Conservation (phyloP, 2,113 vertebrate genomes). For the Aphelocoma coerulescens region DNA sequence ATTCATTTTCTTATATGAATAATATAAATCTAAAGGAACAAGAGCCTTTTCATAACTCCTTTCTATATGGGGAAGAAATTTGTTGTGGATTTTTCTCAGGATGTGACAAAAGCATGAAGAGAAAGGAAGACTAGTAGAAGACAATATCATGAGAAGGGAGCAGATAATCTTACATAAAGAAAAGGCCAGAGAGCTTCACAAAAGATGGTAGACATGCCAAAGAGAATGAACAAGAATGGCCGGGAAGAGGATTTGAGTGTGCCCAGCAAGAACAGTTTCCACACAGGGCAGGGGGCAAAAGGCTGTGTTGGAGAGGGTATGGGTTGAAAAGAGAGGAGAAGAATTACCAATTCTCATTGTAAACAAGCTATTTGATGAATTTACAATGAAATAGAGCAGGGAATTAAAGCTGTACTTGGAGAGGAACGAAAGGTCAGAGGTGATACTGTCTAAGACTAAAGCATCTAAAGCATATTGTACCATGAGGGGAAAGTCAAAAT, state of each 20-base stretch:
- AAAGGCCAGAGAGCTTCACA: accelerated
- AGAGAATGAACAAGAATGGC: neutral
- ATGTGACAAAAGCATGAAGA: neutral
- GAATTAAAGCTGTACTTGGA: neutral
- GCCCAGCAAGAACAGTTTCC: neutral
- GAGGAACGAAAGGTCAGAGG: neutral
- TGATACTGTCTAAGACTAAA: neutral
- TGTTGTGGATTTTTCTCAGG: neutral
- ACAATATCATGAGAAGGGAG: neutral
- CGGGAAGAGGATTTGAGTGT: neutral
- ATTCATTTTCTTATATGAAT: neutral
- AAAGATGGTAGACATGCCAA: neutral
- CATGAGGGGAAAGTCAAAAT: neutral
- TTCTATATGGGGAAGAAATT: neutral
- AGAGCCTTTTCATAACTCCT: neutral
- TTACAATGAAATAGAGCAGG: neutral
- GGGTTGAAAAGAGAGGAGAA: neutral
- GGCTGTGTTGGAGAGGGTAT: neutral
- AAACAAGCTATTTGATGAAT: neutral
- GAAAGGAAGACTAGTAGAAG: neutral
- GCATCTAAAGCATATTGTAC: neutral
- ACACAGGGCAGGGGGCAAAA: neutral
- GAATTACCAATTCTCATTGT: neutral
- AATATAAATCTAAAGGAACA: neutral
- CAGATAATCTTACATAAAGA: neutral